Base-by-base conservation (phyloP, 2,888 invertebrate genomes). In the Rambutsinella grinnellia region DNA sequence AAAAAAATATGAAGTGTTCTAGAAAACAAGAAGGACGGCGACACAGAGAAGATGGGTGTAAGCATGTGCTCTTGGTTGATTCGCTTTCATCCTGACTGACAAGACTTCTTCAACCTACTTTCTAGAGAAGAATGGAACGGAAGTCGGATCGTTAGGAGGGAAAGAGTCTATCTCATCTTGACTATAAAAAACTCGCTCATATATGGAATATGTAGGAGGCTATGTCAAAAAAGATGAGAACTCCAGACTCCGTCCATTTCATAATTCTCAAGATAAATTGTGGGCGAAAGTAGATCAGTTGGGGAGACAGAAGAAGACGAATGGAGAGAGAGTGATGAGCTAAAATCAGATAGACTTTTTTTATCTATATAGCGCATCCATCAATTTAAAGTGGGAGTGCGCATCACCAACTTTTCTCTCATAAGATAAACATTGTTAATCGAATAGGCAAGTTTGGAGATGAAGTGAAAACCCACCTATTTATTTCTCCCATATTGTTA, bases 51-150 rank as follows among this genome's bases (percentile, higher is more conserved):
- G 61, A 67, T 74, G 47, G 27, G 67, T 61, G 74, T 46, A 66
- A 60, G 66, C 46, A 76, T 54, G 62, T 63, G 56, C 61, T 71
- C 44, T 58, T 67, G 23, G 53, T 67, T 66, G 61, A 56, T 67
- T 74, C 57, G 58, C 70, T 76, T 53, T 76, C 62, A 57, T 47
- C 26, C 56, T 60, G 51, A 67, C 60, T 63, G 78, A 75, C 63
- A 66, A 67, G 66, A 56, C 62, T 68, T 66, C 68, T 74, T 66
- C 74, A 68, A 65, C 51, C 65, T 61, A 68, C 68, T 68, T 71
- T 71, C 58, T 13, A 36, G 56, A 63, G 58, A 47, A 70, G 69
- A 72, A 57, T 60, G 53, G 65, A 58, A 70, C 51, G 60, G 70
- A 66, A 56, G 61, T 63, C 62, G 69, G 56, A 70, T 62, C 68